Evolutionary conservation across 2,797 vertebrate species (phyloP), one percentile per base, ranked within the genome.

Genomic region (Sparidentex hasta): DNA sequence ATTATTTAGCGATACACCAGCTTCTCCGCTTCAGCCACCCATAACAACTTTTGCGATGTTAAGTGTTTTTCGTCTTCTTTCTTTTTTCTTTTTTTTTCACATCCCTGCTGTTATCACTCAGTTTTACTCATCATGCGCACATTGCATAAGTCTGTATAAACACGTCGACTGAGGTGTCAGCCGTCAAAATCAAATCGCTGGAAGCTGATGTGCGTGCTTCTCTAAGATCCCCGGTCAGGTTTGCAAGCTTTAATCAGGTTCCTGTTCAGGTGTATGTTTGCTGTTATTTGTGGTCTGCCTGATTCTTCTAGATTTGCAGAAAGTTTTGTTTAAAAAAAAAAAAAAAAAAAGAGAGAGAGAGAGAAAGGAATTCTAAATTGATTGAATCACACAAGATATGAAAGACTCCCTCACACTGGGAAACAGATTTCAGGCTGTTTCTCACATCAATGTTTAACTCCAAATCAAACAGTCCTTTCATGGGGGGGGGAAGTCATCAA

Each of bases 371-470:
- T 7, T 81, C 18, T 54, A 18, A 64, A 74, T 66, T 78, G 61
- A 84, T 66, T 69, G 17, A 76, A 65, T 50, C 29, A 20, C 8
- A 74, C 65, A 50, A 64, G 65, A 56, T 63, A 63, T 16, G 25
- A 66, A 73, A 57, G 62, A 65, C 63, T 44, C 55, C 71, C 61
- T 51, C 44, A 58, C 74, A 66, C 68, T 76, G 73, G 74, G 75
- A 85, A 73, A 75, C 56, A 55, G 41, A 82, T 77, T 74, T 73
- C 70, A 75, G 71, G 33, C 69, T 65, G 55, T 68, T 88, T 88
- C 75, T 73, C 88, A 87, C 84, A 90, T 87, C 13, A 74, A 85
- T 88, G 58, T 87, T 90, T 88, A 48, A 86, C 56, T 48, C 11
- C 3, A 70, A 70, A 87, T 85, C 78, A 84, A 71, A 80, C 27